Evolutionary conservation across 2,888 invertebrate genomes (phyloP), one percentile per base, ranked within the genome.

Genomic region (Arctia plantaginis): DNA sequence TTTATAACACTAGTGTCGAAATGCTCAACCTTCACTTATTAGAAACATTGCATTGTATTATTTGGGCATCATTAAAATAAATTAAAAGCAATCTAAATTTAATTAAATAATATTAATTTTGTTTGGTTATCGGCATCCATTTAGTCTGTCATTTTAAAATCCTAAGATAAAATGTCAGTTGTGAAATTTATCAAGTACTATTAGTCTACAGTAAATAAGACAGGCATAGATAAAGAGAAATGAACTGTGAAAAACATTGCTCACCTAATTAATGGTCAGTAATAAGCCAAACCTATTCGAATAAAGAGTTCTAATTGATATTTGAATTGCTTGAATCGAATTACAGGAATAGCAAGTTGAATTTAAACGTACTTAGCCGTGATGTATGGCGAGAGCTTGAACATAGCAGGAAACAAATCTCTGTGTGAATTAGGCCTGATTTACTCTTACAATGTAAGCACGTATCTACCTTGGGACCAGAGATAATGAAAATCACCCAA

Each of bases 291-390:
- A 23, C 12, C 30, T 27, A 62, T 62, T 30, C 18, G 8, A 30
- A 70, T 66, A 55, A 74, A 74, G 71, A 35, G 18, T 33, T 67
- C 59, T 67, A 74, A 74, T 74, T 67, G 59, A 35, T 47, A 79
- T 77, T 75, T 69, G 76, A 69, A 70, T 73, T 66, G 73, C 75
- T 70, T 73, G n/a, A 74, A 76, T 68, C 59, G 68, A 77, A 79
- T 78, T 68, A 75, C 72, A 69, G 51, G 44, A 77, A 77, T 51
- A 68, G 66, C 70, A 70, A 33, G 70, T 70, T 67, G 72, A 76
- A 74, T 81, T 73, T 74, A 77, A 83, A 83, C 83, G 79, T 77
- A 64, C 65, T 77, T 77, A 65, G 33, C 69, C 35, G 75, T 82
- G 76, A 83, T 77, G 55, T 73, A 82, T 83, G 66, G 70, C 47